phyloP scores from a whole-genome alignment of 2,113 vertebrate species.

The Delphinapterus leucas region DNA sequence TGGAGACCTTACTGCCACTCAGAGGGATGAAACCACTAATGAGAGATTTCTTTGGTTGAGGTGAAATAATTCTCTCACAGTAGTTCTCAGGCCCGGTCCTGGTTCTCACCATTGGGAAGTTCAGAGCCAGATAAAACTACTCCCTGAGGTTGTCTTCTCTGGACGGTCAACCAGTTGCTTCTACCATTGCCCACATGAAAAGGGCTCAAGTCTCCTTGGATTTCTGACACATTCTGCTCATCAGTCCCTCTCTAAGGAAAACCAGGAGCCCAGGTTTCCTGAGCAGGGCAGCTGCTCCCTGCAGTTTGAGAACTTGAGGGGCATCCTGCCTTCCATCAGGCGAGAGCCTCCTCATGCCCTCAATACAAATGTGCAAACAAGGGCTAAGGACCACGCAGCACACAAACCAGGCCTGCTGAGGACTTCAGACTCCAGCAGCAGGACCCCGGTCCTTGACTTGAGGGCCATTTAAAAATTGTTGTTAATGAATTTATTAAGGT shows the following conservation, averaged over 20 bases:
- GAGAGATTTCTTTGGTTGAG: background rate
- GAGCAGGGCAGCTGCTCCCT: background rate
- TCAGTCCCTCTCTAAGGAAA: background rate
- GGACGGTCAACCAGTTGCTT: background rate
- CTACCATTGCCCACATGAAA: accelerated
- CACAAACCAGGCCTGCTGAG: background rate
- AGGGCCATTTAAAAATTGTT: background rate
- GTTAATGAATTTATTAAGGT: background rate
- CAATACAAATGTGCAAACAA: background rate
- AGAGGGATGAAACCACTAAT: background rate
- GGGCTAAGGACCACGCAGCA: background rate
- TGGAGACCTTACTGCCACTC: background rate
- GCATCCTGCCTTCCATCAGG: background rate
- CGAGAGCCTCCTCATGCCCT: background rate
- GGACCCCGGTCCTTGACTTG: accelerated
- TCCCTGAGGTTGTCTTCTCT: background rate
- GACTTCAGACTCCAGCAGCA: background rate
- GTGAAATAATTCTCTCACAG: background rate
- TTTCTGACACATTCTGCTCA: background rate
- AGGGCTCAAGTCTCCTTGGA: background rate
- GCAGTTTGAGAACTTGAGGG: background rate
- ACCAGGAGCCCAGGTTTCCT: background rate
- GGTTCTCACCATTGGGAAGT: background rate
- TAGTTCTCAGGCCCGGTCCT: too few relatives aligned
- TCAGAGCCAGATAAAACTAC: too few relatives aligned